A percentile compares a stretch with the other conserved stretches of the same genome.
These are phyloP conservation scores for Pampus argenteus DNA, from an alignment of 2,797 vertebrate genomes.

Conservation along the genomic window DNA sequence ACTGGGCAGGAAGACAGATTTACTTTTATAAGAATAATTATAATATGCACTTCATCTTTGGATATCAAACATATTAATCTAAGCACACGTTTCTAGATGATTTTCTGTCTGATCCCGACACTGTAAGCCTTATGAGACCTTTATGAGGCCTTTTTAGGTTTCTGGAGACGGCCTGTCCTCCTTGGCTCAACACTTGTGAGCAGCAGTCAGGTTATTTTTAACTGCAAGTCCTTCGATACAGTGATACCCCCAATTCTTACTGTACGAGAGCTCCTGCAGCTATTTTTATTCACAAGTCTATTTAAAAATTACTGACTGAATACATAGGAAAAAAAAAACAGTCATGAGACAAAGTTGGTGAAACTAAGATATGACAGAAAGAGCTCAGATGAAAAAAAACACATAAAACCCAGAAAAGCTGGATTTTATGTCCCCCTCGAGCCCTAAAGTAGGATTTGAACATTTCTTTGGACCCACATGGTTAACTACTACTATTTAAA, in stretches of 20 bases:
- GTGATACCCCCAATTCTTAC: constrained; percentile 69
- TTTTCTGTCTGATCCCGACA: constrained; percentile 28
- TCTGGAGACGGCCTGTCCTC: constrained; percentile 67
- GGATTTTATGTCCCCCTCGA: neutral
- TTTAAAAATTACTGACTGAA: constrained; percentile 13
- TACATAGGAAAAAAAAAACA: neutral
- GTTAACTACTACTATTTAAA: neutral
- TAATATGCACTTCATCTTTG: constrained; percentile 1
- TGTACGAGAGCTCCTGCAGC: constrained; percentile 59
- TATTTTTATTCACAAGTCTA: constrained; percentile 55
- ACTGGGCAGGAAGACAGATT: neutral
- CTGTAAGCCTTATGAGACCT: constrained; percentile 67
- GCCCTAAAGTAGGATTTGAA: neutral
- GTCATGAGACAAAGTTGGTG: neutral
- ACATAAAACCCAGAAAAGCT: neutral
- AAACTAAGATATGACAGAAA: neutral
- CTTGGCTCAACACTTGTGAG: constrained; percentile 72
- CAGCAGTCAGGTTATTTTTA: constrained; percentile 82
- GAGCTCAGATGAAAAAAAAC: neutral
- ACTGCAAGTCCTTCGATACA: constrained; percentile 63
- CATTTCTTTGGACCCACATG: neutral
- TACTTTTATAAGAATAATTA: neutral
- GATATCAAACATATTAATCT: neutral
- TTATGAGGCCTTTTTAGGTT: constrained; percentile 83
- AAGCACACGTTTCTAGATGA: neutral